phyloP scores from a whole-genome alignment of 2,113 vertebrate species.

The Bucco capensis region DNA sequence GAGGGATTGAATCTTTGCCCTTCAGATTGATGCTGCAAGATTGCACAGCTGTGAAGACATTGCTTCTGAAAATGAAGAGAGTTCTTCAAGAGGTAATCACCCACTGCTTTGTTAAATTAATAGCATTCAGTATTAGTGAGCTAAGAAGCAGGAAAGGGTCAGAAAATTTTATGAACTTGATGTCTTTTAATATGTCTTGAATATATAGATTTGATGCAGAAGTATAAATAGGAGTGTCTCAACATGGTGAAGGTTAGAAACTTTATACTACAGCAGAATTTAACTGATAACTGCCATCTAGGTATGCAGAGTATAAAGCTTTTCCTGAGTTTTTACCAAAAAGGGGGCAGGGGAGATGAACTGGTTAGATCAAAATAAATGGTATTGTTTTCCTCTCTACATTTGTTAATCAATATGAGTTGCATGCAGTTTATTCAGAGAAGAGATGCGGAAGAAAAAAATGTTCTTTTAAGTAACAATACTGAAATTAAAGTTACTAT shows the following conservation, averaged over 20 bases:
- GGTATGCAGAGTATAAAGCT: not conserved
- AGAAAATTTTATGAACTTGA: not conserved
- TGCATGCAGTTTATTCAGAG: not conserved
- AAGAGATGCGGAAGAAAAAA: not conserved
- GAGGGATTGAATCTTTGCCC: conserved; percentile 86
- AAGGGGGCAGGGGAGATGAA: not conserved
- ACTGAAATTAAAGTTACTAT: not conserved
- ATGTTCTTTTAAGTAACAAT: not conserved
- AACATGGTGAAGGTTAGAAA: not conserved
- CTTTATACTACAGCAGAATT: not conserved
- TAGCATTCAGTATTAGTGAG: not conserved
- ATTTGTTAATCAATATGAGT: not conserved
- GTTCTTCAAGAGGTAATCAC: conserved; percentile 92
- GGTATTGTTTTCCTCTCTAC: not conserved
- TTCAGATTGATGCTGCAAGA: conserved; percentile 95
- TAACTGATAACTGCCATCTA: not conserved
- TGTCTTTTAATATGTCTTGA: not conserved
- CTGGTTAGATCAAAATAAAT: not conserved
- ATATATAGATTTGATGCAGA: not conserved
- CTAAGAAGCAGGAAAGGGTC: conserved; percentile 1
- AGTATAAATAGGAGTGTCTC: not conserved
- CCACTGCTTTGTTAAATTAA: not conserved
- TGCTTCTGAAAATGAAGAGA: conserved; percentile 90
- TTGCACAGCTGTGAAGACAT: conserved; percentile 91
- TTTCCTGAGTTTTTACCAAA: not conserved